Conservation (phyloP, 2,888 invertebrate genomes). For the Clunio marinus region DNA sequence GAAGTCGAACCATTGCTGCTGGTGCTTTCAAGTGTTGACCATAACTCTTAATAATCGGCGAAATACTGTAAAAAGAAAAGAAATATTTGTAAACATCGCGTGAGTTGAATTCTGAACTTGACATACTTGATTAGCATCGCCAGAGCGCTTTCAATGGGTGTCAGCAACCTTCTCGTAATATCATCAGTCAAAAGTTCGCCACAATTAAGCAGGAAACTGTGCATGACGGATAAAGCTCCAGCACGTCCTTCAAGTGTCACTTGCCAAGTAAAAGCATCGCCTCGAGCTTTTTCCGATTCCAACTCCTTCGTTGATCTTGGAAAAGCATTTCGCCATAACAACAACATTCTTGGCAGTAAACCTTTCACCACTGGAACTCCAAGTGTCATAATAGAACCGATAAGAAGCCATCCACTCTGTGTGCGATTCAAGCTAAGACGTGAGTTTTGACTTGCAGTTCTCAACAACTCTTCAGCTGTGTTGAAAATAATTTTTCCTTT, state of each 20-base stretch:
- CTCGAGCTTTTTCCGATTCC: conserved; percentile 91
- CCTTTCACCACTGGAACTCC: conserved; percentile 92
- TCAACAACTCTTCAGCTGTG: conserved; percentile 90
- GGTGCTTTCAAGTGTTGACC: conserved; percentile 92
- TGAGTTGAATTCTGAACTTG: neutral
- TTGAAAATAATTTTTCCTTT: conserved; percentile 97
- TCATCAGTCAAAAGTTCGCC: conserved; percentile 89
- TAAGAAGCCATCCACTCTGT: conserved; percentile 95
- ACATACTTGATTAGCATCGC: conserved; percentile 91
- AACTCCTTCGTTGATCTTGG: conserved; percentile 94
- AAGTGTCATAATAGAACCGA: conserved; percentile 94
- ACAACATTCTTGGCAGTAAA: conserved; percentile 84
- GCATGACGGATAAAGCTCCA: conserved; percentile 92
- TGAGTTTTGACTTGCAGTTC: conserved; percentile 96
- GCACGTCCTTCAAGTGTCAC: conserved; percentile 94
- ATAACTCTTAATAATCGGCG: conserved; percentile 78
- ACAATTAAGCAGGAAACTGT: conserved; percentile 87
- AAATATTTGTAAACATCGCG: conserved; percentile 17
- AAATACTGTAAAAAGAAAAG: conserved; percentile 65
- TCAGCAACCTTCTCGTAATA: conserved; percentile 78
- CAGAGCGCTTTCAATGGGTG: conserved; percentile 91
- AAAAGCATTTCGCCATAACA: conserved; percentile 97
- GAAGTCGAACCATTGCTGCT: conserved; percentile 85
- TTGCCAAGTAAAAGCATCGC: conserved; percentile 99
- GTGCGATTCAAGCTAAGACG: conserved; percentile 90